Evolutionary conservation across 2,888 invertebrate genomes (phyloP).

Genomic region (Achlya flavicornis): DNA sequence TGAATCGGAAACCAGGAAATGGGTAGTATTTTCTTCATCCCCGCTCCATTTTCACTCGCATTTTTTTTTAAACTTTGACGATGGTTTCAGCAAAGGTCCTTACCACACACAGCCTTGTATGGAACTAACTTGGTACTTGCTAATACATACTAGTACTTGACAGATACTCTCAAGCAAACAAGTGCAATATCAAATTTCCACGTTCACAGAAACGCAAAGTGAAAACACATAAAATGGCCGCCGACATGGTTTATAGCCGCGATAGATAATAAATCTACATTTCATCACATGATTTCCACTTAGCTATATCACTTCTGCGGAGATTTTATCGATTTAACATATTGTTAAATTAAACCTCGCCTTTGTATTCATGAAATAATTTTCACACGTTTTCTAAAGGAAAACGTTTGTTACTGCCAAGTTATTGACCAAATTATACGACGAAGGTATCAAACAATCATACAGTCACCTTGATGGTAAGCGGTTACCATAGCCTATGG

Average conservation of each 20-base stretch:
- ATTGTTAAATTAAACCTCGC: neutral
- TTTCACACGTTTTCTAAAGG: neutral
- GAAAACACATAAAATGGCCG: conserved; percentile 48
- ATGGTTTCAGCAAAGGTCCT: no score
- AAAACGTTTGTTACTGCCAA: neutral
- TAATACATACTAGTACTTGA: no score
- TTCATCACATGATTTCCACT: conserved; percentile 29
- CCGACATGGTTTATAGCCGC: conserved; percentile 44
- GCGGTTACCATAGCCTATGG: no score
- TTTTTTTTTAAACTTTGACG: no score
- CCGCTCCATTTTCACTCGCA: no score
- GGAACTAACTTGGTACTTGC: no score
- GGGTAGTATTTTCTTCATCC: no score
- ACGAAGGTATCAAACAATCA: no score
- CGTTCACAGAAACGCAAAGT: conserved; percentile 33
- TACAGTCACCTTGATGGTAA: no score
- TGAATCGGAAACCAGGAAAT: no score
- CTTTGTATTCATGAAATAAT: neutral
- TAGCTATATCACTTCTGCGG: neutral
- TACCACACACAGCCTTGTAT: no score
- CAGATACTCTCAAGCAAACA: conserved; percentile 18
- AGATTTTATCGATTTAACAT: neutral
- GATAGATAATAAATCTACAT: conserved; percentile 41
- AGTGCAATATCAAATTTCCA: conserved; percentile 36
- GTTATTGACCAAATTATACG: neutral